A percentile compares a stretch with the other conserved stretches of the same genome.
Evolutionary conservation across 2,888 invertebrate genomes (phyloP).

Genomic region (Luperina testacea): DNA sequence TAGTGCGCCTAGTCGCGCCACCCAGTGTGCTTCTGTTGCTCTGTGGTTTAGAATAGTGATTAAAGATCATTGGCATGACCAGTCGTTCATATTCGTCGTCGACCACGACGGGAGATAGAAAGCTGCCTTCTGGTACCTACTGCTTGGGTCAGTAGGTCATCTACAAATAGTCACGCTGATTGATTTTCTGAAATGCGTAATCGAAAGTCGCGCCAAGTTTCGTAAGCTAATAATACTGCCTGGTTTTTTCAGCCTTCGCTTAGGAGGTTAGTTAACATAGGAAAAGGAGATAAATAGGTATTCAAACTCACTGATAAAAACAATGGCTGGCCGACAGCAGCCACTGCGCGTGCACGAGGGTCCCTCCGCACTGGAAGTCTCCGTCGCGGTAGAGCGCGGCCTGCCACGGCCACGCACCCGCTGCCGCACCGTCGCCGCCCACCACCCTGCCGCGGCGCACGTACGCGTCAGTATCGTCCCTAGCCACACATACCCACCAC

Average conservation of each 20-base stretch:
- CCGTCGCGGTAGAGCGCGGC: slow-evolving; percentile 96
- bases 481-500: slow-evolving; percentile 58
- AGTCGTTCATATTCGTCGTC: not conserved
- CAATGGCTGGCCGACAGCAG: slow-evolving; percentile 95
- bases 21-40: slow-evolving; percentile 94
- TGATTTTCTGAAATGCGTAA: not conserved
- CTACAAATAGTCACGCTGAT: not conserved
- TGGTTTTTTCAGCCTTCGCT: not conserved
- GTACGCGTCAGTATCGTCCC: slow-evolving; percentile 78
- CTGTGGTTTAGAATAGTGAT: slow-evolving; percentile 79
- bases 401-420: slow-evolving; percentile 96
- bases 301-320: slow-evolving; percentile 92
- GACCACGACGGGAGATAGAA: not conserved
- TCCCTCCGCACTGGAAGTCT: slow-evolving; percentile 95
- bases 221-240: not conserved
- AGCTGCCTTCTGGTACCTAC: not conserved
- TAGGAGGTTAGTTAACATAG: not conserved
- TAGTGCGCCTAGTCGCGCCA: slow-evolving; percentile 94
- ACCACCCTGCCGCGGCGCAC: slow-evolving; percentile 93
- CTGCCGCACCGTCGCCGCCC: slow-evolving; percentile 93
- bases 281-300: not conserved
- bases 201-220: not conserved
- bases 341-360: slow-evolving; percentile 93
- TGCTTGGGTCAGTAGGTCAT: not conserved
- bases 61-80: not conserved